phyloP scores from a whole-genome alignment of 2,797 vertebrate species.

The Phrynocephalus vlangalii region DNA sequence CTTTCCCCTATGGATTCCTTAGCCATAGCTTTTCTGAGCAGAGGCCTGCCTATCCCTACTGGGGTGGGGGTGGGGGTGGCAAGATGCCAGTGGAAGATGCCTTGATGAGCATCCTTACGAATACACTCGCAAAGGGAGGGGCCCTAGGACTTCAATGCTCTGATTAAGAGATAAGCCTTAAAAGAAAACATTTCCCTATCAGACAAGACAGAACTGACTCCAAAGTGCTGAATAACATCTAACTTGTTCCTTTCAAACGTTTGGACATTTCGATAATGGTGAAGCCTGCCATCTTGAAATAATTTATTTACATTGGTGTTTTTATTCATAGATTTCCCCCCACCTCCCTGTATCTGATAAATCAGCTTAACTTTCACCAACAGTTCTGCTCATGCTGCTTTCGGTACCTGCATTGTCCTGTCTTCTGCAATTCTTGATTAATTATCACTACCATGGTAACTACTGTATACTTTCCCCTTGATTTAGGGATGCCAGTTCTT shows the following conservation, averaged over 20 bases:
- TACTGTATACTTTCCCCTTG: neutral
- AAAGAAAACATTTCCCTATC: slow-evolving; percentile 4
- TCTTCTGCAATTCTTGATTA: neutral
- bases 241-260: neutral
- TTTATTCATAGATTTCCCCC: no score
- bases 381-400: neutral
- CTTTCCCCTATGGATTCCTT: neutral
- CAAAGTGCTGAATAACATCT: neutral
- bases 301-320: no score
- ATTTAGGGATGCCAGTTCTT: neutral
- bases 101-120: neutral
- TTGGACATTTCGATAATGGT: neutral
- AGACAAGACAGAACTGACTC: slow-evolving; percentile 1
- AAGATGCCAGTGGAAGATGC: neutral
- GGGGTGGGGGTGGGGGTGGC: neutral
- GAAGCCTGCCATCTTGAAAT: neutral
- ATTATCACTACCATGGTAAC: neutral
- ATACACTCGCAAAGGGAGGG: slow-evolving; percentile 9
- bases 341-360: neutral
- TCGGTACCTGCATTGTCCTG: neutral
- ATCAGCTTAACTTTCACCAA: neutral
- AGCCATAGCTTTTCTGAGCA: neutral
- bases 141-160: slow-evolving; percentile 11
- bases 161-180: neutral
- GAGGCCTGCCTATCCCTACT: neutral